Evolutionary conservation across 2,888 invertebrate genomes (phyloP).

Genomic region (Neoaliturus tenellus): DNA sequence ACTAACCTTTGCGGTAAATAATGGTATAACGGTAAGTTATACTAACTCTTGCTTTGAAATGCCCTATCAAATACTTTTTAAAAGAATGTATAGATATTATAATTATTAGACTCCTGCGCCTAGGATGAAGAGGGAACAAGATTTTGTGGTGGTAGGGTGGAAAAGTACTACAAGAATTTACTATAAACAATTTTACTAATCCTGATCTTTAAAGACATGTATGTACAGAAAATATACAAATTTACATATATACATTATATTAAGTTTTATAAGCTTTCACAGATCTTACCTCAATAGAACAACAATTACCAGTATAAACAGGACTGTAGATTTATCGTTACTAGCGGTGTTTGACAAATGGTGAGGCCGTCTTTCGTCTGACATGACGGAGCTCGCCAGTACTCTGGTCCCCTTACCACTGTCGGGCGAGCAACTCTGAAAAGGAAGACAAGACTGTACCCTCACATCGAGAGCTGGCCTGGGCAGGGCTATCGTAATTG

Average conservation of each 20-base stretch:
- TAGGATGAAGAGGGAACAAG: too few species aligned
- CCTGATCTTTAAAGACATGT: not conserved
- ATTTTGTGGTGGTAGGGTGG: not conserved
- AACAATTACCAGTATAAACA: not conserved
- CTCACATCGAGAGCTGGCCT: too few species aligned
- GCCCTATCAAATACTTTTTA: too few species aligned
- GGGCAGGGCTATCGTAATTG: too few species aligned
- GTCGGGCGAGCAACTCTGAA: constrained; percentile 74
- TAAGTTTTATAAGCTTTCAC: not conserved
- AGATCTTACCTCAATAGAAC: not conserved
- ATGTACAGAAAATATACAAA: not conserved
- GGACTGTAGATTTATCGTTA: not conserved
- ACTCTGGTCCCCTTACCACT: constrained; percentile 74
- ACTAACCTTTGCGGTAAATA: too few species aligned
- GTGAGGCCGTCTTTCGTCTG: constrained; percentile 73
- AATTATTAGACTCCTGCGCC: too few species aligned
- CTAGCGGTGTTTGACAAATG: not conserved
- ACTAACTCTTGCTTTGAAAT: too few species aligned
- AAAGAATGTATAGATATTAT: too few species aligned
- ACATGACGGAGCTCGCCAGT: constrained; percentile 81
- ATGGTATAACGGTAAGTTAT: too few species aligned
- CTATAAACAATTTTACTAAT: not conserved
- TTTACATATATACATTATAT: constrained; percentile 17
- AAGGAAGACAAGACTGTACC: not conserved
- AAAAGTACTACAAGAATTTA: not conserved